A percentile compares a stretch with the other conserved stretches of the same genome.
Evolutionary conservation across 2,888 invertebrate species (phyloP).

Genomic region (Aricia artaxerxes): DNA sequence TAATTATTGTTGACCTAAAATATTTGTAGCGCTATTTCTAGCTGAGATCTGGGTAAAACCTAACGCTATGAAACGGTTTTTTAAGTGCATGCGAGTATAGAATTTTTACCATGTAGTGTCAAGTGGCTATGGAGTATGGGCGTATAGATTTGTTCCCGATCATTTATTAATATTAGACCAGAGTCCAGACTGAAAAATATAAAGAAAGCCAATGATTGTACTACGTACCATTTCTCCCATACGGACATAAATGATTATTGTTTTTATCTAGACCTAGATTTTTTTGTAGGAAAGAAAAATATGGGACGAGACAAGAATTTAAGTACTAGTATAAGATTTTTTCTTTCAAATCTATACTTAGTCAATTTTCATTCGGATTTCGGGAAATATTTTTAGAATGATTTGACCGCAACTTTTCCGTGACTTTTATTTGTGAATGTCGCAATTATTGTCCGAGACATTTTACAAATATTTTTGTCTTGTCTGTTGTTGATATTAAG

Average conservation of each 20-base stretch:
- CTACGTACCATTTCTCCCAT: background rate
- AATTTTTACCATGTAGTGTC: background rate
- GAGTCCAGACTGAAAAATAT: background rate
- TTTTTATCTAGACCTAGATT: background rate
- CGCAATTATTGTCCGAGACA: background rate
- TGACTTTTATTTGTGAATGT: background rate
- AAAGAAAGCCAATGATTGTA: background rate
- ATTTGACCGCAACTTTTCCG: background rate
- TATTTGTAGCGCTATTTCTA: constrained; percentile 18
- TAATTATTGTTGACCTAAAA: constrained; percentile 6
- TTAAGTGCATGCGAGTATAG: constrained; percentile 2
- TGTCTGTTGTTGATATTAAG: background rate
- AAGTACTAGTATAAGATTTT: background rate
- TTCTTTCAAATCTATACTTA: background rate
- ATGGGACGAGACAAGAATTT: background rate
- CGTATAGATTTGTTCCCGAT: background rate
- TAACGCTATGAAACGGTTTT: constrained; percentile 7
- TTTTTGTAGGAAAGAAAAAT: background rate
- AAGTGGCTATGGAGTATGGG: background rate
- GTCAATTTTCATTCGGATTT: background rate
- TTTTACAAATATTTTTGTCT: background rate
- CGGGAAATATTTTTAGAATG: background rate
- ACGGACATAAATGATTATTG: background rate
- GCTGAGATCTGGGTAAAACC: constrained; percentile 10
- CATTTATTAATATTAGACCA: background rate